Evolutionary conservation across 2,888 invertebrate species (phyloP), one percentile per base, ranked within the genome.

Genomic region (Syrphus vitripennis): DNA sequence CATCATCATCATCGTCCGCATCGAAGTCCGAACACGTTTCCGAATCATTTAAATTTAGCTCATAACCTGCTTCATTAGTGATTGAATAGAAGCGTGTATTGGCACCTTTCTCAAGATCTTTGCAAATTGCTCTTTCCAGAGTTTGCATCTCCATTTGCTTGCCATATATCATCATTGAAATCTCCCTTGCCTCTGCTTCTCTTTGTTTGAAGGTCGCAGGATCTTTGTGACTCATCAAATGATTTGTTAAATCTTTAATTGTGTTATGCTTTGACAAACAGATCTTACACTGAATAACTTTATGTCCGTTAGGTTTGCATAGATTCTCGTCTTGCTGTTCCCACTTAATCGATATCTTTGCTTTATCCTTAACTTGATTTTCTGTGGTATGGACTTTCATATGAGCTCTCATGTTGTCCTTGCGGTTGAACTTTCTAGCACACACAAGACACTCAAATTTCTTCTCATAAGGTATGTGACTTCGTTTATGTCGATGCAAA

Each of bases 401-500:
- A 87, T 95, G 95, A 0, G 94, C 93, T 40, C 94, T 94, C 76
- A 95, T 92, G 89, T 94, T 94, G 88, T 94, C 94, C 88, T 94
- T 94, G 37, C 95, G 93, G 81, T 94, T 93, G 87, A 94, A 95
- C 88, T 93, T 94, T 81, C 94, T 94, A 7, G 94, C 92, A 87
- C 95, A 95, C 31, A 93, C 90, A 6, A 93, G 92, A 87, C 95
- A 95, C 88, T 94, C 93, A 87, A 93, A 94, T 59, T 92, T 92
- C 86, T 94, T 94, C 70, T 93, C 93, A 50, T 92, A 90, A 0
- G 93, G 93, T 89, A 93, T 93, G 90, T 95, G 95, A n/a, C 94
- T 92, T 88, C 94, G 94, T 24, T 94, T 93, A 90, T 96, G 96
- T 67, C 95, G 94, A 0, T 94, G 94, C 10, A 96, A 92, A 89